Percentiles rank a stretch among this genome's conserved stretches.
phyloP scores from a whole-genome alignment of 2,888 invertebrate species.

The Neoascia interrupta region DNA sequence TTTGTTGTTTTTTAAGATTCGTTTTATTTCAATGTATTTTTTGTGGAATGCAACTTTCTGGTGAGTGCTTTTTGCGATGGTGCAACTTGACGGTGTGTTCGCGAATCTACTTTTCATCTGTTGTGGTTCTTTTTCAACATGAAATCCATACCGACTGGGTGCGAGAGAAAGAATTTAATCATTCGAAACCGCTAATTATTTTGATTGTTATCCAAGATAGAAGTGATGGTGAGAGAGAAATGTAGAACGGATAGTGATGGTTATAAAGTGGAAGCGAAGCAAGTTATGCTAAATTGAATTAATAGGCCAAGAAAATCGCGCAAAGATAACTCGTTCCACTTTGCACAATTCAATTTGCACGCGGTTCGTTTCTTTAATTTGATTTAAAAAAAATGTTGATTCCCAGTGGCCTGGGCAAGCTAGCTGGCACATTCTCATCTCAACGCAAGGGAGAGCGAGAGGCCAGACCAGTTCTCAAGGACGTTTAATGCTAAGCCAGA shows the following conservation, averaged over 20 bases:
- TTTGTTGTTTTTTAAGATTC: slow-evolving; percentile 1
- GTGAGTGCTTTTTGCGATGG: slow-evolving; percentile 18
- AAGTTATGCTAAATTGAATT: slow-evolving; percentile 43
- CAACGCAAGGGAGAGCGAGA: slow-evolving; percentile 18
- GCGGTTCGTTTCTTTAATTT: slow-evolving; percentile 58
- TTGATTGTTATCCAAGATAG: slow-evolving; percentile 10
- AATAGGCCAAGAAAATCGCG: slow-evolving; percentile 41
- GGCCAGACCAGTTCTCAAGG: slow-evolving; percentile 65
- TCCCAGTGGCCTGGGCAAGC: slow-evolving; percentile 26
- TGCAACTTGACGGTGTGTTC: slow-evolving; percentile 24
- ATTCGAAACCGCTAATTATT: slow-evolving; percentile 10
- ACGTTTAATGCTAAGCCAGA: slow-evolving; percentile 50
- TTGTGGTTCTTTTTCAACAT: slow-evolving; percentile 24
- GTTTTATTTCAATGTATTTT: too few species aligned
- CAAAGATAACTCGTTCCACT: slow-evolving; percentile 42
- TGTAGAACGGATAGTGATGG: slow-evolving; percentile 10
- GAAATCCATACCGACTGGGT: slow-evolving; percentile 17
- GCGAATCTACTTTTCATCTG: slow-evolving; percentile 4
- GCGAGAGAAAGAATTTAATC: not conserved
- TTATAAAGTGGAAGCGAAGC: not conserved
- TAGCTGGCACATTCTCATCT: slow-evolving; percentile 55
- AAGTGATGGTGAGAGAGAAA: not conserved
- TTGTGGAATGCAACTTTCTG: slow-evolving; percentile 1
- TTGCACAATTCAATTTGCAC: slow-evolving; percentile 54
- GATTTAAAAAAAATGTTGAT: slow-evolving; percentile 34